Evolutionary conservation across 2,888 invertebrate species (phyloP).

Genomic region (Erynnis tages): DNA sequence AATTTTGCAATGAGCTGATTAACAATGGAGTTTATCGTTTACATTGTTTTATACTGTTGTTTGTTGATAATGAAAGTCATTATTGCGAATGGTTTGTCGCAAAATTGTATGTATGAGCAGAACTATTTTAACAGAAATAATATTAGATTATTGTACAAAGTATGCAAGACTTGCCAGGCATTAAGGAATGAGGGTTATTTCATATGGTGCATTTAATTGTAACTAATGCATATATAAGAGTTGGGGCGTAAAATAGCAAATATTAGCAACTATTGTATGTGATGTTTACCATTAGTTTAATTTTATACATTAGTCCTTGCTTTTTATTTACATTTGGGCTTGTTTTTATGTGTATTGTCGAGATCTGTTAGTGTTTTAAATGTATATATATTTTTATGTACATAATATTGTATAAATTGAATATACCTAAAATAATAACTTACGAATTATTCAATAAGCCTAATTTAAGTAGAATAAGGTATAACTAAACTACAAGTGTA

Average conservation of each 20-base stretch:
- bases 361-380: conserved; percentile 62
- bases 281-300: conserved; percentile 69
- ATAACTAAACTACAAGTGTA: conserved; percentile 31
- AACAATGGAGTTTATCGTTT: not conserved
- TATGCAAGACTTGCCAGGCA: conserved; percentile 30
- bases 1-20: not conserved
- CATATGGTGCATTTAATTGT: conserved; percentile 21
- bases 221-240: conserved; percentile 4
- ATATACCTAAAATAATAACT: conserved; percentile 42
- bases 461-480: conserved; percentile 37
- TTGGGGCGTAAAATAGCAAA: conserved; percentile 16
- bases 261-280: conserved; percentile 41
- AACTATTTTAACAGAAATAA: conserved; percentile 2
- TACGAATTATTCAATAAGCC: conserved; percentile 38
- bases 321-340: conserved; percentile 36
- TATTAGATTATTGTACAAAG: conserved; percentile 19
- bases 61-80: conserved; percentile 6
- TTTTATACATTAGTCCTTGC: conserved; percentile 36
- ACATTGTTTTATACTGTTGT: conserved; percentile 7
- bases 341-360: conserved; percentile 40
- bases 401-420: conserved; percentile 56
- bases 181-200: conserved; percentile 6
- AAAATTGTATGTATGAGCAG: conserved; percentile 7
- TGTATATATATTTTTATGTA: conserved; percentile 60
- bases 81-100: not conserved